Conservation (phyloP, 2,113 vertebrate genomes). For the Columba livia region DNA sequence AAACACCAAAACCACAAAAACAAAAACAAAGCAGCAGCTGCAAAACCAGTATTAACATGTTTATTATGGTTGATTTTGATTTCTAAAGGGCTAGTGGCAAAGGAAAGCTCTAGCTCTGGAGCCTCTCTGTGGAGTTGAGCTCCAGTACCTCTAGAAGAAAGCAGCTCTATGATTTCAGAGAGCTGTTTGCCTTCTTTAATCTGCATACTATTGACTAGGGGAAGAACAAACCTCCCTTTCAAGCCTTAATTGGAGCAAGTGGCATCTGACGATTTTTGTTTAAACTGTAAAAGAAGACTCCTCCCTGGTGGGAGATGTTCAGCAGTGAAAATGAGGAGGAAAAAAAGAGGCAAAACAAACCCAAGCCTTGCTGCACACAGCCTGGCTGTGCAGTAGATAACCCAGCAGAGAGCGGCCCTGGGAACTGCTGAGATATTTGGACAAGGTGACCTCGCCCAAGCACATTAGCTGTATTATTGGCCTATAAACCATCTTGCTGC, state of each 20-base stretch:
- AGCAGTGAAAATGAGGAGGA: background rate
- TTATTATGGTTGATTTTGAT: background rate
- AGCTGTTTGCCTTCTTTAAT: background rate
- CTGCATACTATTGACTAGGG: background rate
- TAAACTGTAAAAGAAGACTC: slow-evolving; percentile 25
- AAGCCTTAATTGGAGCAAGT: slow-evolving; percentile 56
- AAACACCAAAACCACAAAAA: too few relatives aligned
- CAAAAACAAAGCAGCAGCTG: background rate
- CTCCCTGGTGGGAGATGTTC: slow-evolving; percentile 23
- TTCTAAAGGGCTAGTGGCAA: slow-evolving; percentile 2
- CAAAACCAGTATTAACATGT: background rate
- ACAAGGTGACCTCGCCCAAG: slow-evolving; percentile 74
- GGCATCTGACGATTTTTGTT: slow-evolving; percentile 22
- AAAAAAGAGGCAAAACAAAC: background rate
- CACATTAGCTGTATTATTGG: slow-evolving; percentile 30
- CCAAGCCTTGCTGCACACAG: background rate
- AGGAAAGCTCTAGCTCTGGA: background rate
- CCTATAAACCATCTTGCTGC: slow-evolving; percentile 51
- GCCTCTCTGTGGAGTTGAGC: background rate
- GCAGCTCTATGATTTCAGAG: background rate
- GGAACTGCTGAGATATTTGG: slow-evolving; percentile 52
- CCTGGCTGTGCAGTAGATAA: background rate
- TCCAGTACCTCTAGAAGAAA: background rate
- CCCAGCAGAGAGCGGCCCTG: background rate
- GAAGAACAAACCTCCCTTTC: slow-evolving; percentile 11